Evolutionary conservation across 2,888 invertebrate species (phyloP).

Genomic region (Ernsta delagoae): DNA sequence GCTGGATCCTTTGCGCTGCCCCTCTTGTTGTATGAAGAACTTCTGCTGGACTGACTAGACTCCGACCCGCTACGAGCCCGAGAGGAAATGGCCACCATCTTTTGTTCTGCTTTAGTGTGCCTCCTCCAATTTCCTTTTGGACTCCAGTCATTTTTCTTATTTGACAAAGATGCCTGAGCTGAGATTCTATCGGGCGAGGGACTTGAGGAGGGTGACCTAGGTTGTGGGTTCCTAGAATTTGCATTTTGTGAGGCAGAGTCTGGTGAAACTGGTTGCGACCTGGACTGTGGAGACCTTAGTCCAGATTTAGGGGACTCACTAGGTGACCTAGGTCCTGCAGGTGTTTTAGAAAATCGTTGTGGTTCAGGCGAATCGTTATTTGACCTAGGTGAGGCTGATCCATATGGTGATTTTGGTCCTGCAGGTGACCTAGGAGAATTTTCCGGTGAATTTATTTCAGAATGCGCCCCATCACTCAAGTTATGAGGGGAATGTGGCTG

Average conservation of each 20-base stretch:
- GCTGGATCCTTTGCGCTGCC: constrained; percentile 70
- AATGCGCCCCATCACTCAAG: constrained; percentile 73
- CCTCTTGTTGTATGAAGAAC: constrained; percentile 74
- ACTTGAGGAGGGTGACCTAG: constrained; percentile 62
- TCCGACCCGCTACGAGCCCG: constrained; percentile 69
- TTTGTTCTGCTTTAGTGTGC: constrained; percentile 78
- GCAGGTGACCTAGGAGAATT: constrained; percentile 71
- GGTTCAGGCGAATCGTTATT: constrained; percentile 56
- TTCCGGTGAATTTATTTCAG: constrained; percentile 79
- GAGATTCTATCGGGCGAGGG: constrained; percentile 67
- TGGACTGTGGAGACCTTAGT: constrained; percentile 60
- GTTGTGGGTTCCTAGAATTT: constrained; percentile 55
- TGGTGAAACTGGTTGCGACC: constrained; percentile 67
- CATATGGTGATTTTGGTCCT: constrained; percentile 71
- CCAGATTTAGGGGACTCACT: constrained; percentile 61
- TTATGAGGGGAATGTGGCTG: constrained; percentile 64
- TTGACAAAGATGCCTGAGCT: constrained; percentile 58
- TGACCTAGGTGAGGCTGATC: constrained; percentile 48
- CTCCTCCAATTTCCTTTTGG: constrained; percentile 75
- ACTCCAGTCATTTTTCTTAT: constrained; percentile 68
- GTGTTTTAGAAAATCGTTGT: constrained; percentile 59
- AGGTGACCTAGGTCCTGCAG: constrained; percentile 67
- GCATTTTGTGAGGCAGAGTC: constrained; percentile 63
- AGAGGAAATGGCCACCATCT: constrained; percentile 64
- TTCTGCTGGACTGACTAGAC: constrained; percentile 75